Percentiles rank a stretch among this genome's conserved stretches.
phyloP scores from a whole-genome alignment of 2,113 vertebrate species.

The Dicentrarchus labrax region DNA sequence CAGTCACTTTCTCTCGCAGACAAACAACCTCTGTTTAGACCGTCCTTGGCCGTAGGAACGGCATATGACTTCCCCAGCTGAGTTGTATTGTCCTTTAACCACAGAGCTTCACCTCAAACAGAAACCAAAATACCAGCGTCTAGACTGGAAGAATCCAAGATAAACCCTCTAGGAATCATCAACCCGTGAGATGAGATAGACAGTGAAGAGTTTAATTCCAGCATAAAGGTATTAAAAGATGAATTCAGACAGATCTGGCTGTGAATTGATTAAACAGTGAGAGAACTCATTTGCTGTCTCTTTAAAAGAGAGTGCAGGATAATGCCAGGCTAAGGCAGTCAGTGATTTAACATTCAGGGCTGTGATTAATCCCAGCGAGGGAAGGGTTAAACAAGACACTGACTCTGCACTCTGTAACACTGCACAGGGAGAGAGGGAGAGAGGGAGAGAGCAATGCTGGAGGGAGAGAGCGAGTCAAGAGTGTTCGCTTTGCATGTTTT shows the following conservation, averaged over 20 bases:
- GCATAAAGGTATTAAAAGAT: background rate
- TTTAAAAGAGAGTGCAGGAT: conserved; percentile 47
- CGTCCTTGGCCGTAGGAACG: background rate
- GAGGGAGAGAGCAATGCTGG: conserved; percentile 41
- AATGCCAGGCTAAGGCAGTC: conserved; percentile 10
- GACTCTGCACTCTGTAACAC: conserved; percentile 72
- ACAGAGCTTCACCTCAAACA: conserved; percentile 9
- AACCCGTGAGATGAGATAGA: background rate
- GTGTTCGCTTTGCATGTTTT: conserved; percentile 70
- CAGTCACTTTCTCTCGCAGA: background rate
- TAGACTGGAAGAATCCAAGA: background rate
- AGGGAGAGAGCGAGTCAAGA: conserved; percentile 42
- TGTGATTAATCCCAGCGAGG: conserved; percentile 47
- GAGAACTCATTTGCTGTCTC: background rate
- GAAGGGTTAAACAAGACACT: conserved; percentile 74
- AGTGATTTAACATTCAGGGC: conserved; percentile 50
- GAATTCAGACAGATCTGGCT: background rate
- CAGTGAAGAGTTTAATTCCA: background rate
- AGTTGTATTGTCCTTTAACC: background rate
- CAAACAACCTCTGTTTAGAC: conserved; percentile 8
- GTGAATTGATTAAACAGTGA: background rate
- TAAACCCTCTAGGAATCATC: background rate
- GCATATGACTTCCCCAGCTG: background rate
- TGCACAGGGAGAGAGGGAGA: conserved; percentile 27
- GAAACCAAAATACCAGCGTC: conserved; percentile 20